phyloP scores from a whole-genome alignment of 2,797 vertebrate genomes.

The Myripristis murdjan region DNA sequence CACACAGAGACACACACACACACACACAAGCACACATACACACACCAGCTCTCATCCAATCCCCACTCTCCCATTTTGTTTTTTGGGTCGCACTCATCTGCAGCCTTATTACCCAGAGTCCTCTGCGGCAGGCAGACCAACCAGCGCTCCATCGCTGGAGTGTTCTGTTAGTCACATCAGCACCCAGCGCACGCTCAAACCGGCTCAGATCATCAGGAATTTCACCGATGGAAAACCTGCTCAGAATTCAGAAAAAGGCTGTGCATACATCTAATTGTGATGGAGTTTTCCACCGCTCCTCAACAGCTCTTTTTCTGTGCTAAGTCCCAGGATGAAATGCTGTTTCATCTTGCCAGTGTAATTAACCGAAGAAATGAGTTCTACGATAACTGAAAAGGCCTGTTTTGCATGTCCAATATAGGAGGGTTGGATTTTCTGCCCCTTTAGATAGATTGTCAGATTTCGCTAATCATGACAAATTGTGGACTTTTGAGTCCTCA shows the following conservation, averaged over 20 bases:
- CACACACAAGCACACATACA: slow-evolving; percentile 1
- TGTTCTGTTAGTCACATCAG: slow-evolving; percentile 80
- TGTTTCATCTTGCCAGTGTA: slow-evolving; percentile 63
- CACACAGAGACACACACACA: slow-evolving; percentile 16
- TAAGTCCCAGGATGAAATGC: slow-evolving; percentile 55
- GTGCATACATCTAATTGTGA: slow-evolving; percentile 79
- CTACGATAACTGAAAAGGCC: slow-evolving; percentile 28
- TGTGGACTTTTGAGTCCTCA: slow-evolving; percentile 9
- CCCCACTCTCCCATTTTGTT: slow-evolving; percentile 59
- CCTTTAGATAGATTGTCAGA: slow-evolving; percentile 25
- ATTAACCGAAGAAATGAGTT: slow-evolving; percentile 65
- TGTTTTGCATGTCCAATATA: slow-evolving; percentile 36
- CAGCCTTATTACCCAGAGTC: slow-evolving; percentile 80
- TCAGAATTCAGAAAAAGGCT: slow-evolving; percentile 81
- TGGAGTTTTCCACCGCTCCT: slow-evolving; percentile 67
- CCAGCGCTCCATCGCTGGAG: slow-evolving; percentile 60
- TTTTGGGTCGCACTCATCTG: slow-evolving; percentile 76
- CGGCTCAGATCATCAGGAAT: slow-evolving; percentile 83
- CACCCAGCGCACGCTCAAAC: slow-evolving; percentile 76
- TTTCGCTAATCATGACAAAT: slow-evolving; percentile 33
- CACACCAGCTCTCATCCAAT: slow-evolving; percentile 29
- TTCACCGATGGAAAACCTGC: slow-evolving; percentile 82
- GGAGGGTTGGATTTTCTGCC: slow-evolving; percentile 20
- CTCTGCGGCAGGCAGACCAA: slow-evolving; percentile 72
- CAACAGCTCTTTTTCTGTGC: slow-evolving; percentile 53